Evolutionary conservation across 2,113 vertebrate genomes (phyloP).

Genomic region (Zapus hudsonius): DNA sequence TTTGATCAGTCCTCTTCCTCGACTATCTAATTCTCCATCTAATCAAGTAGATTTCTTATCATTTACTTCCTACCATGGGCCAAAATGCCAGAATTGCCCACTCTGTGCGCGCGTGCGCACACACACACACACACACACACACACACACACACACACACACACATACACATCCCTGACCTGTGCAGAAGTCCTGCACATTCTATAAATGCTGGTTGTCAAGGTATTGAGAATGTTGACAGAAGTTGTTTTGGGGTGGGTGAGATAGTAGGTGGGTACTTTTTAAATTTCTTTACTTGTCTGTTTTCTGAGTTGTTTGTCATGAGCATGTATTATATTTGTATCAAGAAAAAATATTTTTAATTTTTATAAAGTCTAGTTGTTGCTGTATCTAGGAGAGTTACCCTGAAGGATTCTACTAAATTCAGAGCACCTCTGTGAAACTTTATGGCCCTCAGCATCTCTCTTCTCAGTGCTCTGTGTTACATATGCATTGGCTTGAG

Average conservation of each 20-base stretch:
- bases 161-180: not conserved
- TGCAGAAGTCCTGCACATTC: not conserved
- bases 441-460: not conserved
- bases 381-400: constrained; percentile 27
- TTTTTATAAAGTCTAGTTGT: constrained; percentile 53
- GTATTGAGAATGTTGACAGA: constrained; percentile 37
- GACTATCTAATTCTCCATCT: not conserved
- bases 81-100: not conserved
- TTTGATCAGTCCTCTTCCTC: not conserved
- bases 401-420: not conserved
- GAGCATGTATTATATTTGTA: constrained; percentile 38
- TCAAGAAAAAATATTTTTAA: constrained; percentile 52
- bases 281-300: constrained; percentile 37
- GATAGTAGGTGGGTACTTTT: constrained; percentile 43
- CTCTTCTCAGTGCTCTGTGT: not conserved
- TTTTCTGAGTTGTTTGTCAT: constrained; percentile 67
- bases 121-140: not conserved
- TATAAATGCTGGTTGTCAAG: constrained; percentile 52
- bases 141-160: not conserved
- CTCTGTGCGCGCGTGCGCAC: too few species aligned
- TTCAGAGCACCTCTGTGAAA: constrained; percentile 9
- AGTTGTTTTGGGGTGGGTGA: constrained; percentile 47
- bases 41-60: not conserved
- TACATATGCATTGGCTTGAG: not conserved
- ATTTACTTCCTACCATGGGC: not conserved